Evolutionary conservation across 2,888 invertebrate genomes (phyloP), one percentile per base, ranked within the genome.

Genomic region (Aphidoletes aphidimyza): DNA sequence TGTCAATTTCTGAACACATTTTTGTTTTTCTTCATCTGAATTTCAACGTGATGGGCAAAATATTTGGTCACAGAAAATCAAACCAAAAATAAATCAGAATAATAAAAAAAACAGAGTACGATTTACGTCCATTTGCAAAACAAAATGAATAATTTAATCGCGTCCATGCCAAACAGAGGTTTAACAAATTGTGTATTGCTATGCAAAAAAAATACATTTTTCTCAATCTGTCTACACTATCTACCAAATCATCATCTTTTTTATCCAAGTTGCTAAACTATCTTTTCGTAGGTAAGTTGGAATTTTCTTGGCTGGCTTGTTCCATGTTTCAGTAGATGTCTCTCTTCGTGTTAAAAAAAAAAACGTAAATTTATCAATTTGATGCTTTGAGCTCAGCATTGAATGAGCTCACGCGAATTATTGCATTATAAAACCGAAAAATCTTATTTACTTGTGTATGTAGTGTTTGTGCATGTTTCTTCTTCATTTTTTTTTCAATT

Each of bases 211-310:
- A 47, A 47, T 17, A 47, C n/a, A 54, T 54, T 22, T 54, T 54
- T 22, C 22, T n/a, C n/a, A 54, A 54, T 54, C 54, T 54, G 54
- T 54, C 69, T 69, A 69, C 69, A 69, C 69, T 69, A 69, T 69
- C 69, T 69, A 69, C 69, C 69, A 69, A 69, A 30, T 14, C 69
- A 69, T 69, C 69, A 69, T 69, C 69, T 69, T 30, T 69, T 69
- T 69, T 69, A 30, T 30, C 69, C 69, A 69, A 69, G 69, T 69
- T 69, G 69, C 30, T 69, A 69, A n/a, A 69, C 69, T 69, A 69
- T 69, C 69, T 69, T 69, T 69, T 69, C 69, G 69, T 69, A 69
- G 69, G 69, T 69, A 69, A 69, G 69, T 69, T 69, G 69, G 69
- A 69, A 69, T 69, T 42, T 69, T 69, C 69, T 69, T 69, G 69